phyloP scores from a whole-genome alignment of 2,113 vertebrate genomes.

The Hemichromis elongatus region DNA sequence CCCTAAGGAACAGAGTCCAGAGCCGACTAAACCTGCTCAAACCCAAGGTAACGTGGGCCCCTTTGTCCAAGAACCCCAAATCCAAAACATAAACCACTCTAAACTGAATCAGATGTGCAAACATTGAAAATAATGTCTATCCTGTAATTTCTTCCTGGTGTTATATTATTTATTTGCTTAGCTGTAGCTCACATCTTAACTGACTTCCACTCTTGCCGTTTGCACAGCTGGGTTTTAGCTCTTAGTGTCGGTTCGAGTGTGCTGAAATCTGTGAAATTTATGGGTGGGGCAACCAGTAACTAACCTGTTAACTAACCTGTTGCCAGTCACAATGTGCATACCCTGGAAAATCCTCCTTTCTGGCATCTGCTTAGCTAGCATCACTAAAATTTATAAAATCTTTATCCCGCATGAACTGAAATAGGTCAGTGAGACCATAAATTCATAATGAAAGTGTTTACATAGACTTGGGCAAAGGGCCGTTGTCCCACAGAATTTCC shows the following conservation, averaged over 20 bases:
- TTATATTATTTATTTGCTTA: constrained; percentile 68
- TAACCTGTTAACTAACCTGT: neutral
- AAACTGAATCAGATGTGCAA: constrained; percentile 69
- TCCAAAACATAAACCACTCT: constrained; percentile 48
- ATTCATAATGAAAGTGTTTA: neutral
- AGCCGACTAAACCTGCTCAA: constrained; percentile 71
- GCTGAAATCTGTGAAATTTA: constrained; percentile 30
- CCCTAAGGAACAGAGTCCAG: constrained; percentile 77
- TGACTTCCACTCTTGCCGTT: constrained; percentile 58
- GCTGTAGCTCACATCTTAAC: constrained; percentile 57
- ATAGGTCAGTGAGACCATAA: neutral
- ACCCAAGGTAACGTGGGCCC: constrained; percentile 77
- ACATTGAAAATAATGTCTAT: constrained; percentile 65
- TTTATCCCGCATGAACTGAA: neutral
- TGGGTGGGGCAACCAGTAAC: neutral
- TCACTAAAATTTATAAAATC: neutral
- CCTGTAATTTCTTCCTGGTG: constrained; percentile 65
- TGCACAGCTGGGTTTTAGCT: constrained; percentile 68
- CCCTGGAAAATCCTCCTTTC: neutral
- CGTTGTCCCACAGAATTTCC: too few species aligned
- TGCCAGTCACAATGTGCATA: neutral
- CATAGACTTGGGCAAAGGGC: neutral
- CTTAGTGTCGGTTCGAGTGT: constrained; percentile 25
- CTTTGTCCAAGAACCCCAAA: constrained; percentile 19
- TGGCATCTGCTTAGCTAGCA: neutral